Conservation (phyloP, 2,113 vertebrate species). For the Alligator mississippiensis region DNA sequence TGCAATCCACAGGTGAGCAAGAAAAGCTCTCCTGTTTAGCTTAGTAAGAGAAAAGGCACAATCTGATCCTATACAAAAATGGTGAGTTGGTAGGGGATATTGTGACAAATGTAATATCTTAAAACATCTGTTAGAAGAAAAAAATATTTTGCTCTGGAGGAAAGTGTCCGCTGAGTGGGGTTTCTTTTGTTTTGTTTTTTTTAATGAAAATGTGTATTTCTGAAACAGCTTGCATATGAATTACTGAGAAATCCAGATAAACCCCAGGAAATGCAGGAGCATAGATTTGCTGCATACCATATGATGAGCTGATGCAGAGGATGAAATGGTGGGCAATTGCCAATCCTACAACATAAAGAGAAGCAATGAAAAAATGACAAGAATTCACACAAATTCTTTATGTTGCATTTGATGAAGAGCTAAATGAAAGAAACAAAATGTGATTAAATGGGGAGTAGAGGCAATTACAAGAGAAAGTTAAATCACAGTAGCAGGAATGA, state of each 20-base stretch:
- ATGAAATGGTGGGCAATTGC: constrained; percentile 38
- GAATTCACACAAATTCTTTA: background rate
- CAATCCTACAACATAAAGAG: constrained; percentile 38
- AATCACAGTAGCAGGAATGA: background rate
- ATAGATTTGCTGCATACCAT: constrained; percentile 22
- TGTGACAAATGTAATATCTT: background rate
- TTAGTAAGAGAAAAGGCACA: background rate
- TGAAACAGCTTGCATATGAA: background rate
- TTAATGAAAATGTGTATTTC: background rate
- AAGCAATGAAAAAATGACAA: background rate
- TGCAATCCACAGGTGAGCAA: too few species aligned
- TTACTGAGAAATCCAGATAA: background rate
- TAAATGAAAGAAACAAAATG: background rate
- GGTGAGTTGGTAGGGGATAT: background rate
- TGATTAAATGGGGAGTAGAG: background rate
- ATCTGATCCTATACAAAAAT: background rate
- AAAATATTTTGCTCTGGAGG: background rate
- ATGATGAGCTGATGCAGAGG: constrained; percentile 39
- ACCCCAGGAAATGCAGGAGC: background rate
- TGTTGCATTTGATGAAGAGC: background rate
- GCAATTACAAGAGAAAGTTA: background rate
- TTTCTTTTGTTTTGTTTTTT: background rate
- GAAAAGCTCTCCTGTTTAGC: background rate
- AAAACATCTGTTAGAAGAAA: background rate
- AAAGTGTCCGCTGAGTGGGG: background rate